These are phyloP conservation scores for Camelus dromedarius DNA, from an alignment of 2,113 vertebrate species.

Conservation along the genomic window DNA sequence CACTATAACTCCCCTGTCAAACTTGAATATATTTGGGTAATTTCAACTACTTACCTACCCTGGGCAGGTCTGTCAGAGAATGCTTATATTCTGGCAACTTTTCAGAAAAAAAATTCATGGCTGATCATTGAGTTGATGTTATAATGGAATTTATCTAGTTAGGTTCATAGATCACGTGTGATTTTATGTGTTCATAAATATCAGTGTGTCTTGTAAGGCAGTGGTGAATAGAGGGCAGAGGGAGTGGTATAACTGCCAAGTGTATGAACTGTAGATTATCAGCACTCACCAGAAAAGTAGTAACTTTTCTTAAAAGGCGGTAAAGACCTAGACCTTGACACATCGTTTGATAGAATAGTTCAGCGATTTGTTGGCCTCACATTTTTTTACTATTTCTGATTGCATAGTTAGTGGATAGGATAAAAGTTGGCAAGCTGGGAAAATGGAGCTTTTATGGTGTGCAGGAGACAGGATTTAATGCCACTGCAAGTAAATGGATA, in stretches of 20 bases:
- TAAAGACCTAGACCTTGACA: constrained; percentile 61
- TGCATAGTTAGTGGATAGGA: constrained; percentile 55
- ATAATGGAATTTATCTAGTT: constrained; percentile 69
- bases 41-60: constrained; percentile 70
- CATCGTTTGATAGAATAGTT: constrained; percentile 43
- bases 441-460: constrained; percentile 65
- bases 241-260: neutral
- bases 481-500: constrained; percentile 26
- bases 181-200: constrained; percentile 82
- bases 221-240: neutral
- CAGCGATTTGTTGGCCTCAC: constrained; percentile 43
- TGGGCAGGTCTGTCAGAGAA: constrained; percentile 62
- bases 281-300: constrained; percentile 41
- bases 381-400: constrained; percentile 52
- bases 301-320: constrained; percentile 75
- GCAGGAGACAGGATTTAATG: constrained; percentile 52
- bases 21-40: constrained; percentile 76
- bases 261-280: constrained; percentile 63
- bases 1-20: constrained; percentile 74
- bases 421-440: constrained; percentile 67
- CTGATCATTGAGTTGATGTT: constrained; percentile 67
- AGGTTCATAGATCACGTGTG: constrained; percentile 63
- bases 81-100: constrained; percentile 63
- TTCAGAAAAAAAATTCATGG: constrained; percentile 70
- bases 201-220: constrained; percentile 69